Percentiles rank a stretch among this genome's conserved stretches.
These are phyloP conservation scores for Hemicordylus capensis DNA, from an alignment of 2,113 vertebrate genomes.

Conservation along the genomic window DNA sequence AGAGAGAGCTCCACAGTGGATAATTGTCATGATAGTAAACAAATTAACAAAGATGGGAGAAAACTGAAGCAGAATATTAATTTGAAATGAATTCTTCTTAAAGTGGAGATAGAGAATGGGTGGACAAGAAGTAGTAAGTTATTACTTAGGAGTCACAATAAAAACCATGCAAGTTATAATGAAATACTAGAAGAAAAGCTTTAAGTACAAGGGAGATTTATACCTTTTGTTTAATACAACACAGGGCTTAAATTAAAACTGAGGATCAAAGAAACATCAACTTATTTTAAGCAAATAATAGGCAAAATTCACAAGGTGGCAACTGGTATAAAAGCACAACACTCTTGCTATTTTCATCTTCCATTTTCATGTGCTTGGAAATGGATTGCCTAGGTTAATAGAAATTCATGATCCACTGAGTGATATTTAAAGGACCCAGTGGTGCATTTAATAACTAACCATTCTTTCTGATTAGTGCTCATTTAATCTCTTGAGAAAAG, in stretches of 20 bases:
- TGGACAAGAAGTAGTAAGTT: background rate
- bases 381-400: slow-evolving; percentile 65
- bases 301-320: background rate
- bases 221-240: background rate
- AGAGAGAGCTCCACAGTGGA: no score
- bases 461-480: slow-evolving; percentile 72
- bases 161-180: background rate
- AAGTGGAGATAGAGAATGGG: background rate
- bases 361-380: slow-evolving; percentile 51
- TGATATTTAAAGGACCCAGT: slow-evolving; percentile 72
- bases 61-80: background rate
- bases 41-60: background rate
- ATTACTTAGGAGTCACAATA: background rate
- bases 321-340: background rate
- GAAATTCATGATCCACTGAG: slow-evolving; percentile 72
- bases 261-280: background rate
- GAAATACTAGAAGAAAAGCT: background rate
- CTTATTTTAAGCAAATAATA: background rate
- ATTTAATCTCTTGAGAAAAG: slow-evolving; percentile 64
- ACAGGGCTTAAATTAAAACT: background rate
- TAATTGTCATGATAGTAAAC: background rate
- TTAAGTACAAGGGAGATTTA: slow-evolving; percentile 1
- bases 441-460: slow-evolving; percentile 75
- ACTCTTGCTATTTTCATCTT: slow-evolving; percentile 43
- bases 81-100: background rate